phyloP scores from a whole-genome alignment of 64 coral and sea anemone species.

The Montipora sp. region DNA sequence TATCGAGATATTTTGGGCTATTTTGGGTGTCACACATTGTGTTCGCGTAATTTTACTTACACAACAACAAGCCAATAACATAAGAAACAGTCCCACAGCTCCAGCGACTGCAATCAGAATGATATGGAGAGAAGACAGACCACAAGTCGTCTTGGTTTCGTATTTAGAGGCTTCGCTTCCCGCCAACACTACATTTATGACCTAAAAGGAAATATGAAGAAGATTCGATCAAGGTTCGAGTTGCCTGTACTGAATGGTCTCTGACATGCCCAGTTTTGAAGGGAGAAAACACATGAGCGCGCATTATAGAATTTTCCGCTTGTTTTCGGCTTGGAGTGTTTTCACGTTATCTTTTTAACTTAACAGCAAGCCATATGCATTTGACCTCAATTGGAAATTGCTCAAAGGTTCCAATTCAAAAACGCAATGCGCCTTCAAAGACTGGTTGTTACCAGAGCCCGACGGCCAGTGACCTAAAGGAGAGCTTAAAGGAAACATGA shows the following conservation, averaged over 20 bases:
- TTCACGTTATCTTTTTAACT: too few species aligned
- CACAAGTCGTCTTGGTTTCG: not conserved
- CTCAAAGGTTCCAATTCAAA: too few species aligned
- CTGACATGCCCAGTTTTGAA: not conserved
- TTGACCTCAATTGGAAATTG: too few species aligned
- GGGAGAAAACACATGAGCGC: not conserved
- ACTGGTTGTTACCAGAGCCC: too few species aligned
- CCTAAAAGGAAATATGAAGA: not conserved
- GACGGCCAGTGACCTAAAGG: too few species aligned
- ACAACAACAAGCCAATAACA: slow-evolving; percentile 66
- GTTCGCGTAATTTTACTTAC: slow-evolving; percentile 31
- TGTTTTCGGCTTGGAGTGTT: too few species aligned
- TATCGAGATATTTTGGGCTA: too few species aligned
- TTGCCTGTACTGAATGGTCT: not conserved
- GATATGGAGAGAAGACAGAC: not conserved
- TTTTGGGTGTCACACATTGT: too few species aligned
- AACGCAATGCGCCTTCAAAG: too few species aligned
- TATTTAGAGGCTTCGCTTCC: slow-evolving; percentile 33
- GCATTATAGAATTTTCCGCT: too few species aligned
- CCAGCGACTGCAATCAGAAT: slow-evolving; percentile 45
- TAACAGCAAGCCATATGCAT: too few species aligned
- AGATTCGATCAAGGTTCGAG: not conserved
- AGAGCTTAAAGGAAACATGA: too few species aligned
- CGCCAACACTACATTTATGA: slow-evolving; percentile 29
- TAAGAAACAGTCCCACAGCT: slow-evolving; percentile 45